phyloP scores from a whole-genome alignment of 1,140 invertebrate species.

The Drosophila ohnishii region DNA sequence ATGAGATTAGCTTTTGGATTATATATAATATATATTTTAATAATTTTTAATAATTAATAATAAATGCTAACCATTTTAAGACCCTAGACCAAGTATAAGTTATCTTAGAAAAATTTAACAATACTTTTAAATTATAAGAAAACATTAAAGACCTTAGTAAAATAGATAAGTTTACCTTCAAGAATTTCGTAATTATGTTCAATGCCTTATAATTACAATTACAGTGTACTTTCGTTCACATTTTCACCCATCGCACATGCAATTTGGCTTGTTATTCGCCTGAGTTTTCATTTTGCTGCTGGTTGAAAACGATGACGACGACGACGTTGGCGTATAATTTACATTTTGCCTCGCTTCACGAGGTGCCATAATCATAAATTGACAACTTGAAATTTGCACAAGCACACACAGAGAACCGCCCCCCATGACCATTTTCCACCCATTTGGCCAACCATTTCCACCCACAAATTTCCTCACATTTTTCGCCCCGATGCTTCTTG shows the following conservation, averaged over 20 bases:
- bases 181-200: not conserved
- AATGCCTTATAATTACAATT: not conserved
- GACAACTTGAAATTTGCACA: constrained; percentile 81
- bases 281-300: constrained; percentile 68
- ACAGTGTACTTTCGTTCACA: not conserved
- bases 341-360: constrained; percentile 76
- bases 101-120: not conserved
- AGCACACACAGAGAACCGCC: constrained; percentile 44
- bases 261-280: constrained; percentile 73
- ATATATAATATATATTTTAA: no score
- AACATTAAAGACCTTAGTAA: not conserved
- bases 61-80: not conserved
- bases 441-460: constrained; percentile 12
- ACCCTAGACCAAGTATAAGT: not conserved
- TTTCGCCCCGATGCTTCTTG: not conserved
- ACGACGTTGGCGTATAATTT: constrained; percentile 70
- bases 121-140: not conserved
- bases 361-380: constrained; percentile 82
- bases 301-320: constrained; percentile 8
- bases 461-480: not conserved
- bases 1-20: no score
- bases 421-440: constrained; percentile 25
- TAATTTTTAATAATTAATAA: not conserved
- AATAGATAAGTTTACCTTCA: rapidly evolving
- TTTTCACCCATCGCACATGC: constrained; percentile 41